These are phyloP conservation scores for roundworm (Caenorhabditis elegans) DNA, from an alignment of 1,140 invertebrate genomes.

Conservation along the genomic window DNA sequence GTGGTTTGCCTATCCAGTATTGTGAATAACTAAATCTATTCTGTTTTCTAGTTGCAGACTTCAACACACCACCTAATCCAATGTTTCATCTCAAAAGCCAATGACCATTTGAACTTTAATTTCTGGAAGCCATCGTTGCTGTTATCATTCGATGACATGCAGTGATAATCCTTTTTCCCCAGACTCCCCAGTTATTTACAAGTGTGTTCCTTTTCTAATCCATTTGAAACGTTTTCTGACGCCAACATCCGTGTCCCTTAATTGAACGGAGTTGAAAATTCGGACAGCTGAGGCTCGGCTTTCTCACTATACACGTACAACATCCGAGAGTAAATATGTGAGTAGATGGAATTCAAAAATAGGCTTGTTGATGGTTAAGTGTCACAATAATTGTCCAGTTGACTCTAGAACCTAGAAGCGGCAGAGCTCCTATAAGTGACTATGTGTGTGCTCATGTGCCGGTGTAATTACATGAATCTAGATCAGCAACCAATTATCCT, in stretches of 20 bases:
- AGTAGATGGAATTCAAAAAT: conserved; percentile 24
- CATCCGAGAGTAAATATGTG: background rate
- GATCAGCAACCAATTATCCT: conserved; percentile 29
- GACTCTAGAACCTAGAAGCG: background rate
- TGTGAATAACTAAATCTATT: too few species aligned
- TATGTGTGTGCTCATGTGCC: background rate
- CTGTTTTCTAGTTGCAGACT: too few species aligned
- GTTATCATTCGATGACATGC: too few species aligned
- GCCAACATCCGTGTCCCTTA: too few species aligned
- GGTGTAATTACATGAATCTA: conserved; percentile 26
- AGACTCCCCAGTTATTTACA: background rate
- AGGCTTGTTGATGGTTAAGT: conserved; percentile 22
- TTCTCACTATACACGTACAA: background rate
- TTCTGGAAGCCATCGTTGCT: too few species aligned
- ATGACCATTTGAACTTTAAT: background rate
- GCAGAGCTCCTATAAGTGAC: too few species aligned
- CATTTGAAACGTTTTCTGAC: background rate
- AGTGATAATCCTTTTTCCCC: too few species aligned
- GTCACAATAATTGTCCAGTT: conserved; percentile 21
- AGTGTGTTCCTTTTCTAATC: background rate
- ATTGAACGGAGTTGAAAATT: background rate
- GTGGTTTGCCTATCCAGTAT: too few species aligned
- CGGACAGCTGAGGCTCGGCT: background rate
- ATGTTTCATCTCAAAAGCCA: background rate
- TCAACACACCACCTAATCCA: background rate